Base-by-base conservation (phyloP, 1,140 invertebrate species). In the Bombyx mandarina region DNA sequence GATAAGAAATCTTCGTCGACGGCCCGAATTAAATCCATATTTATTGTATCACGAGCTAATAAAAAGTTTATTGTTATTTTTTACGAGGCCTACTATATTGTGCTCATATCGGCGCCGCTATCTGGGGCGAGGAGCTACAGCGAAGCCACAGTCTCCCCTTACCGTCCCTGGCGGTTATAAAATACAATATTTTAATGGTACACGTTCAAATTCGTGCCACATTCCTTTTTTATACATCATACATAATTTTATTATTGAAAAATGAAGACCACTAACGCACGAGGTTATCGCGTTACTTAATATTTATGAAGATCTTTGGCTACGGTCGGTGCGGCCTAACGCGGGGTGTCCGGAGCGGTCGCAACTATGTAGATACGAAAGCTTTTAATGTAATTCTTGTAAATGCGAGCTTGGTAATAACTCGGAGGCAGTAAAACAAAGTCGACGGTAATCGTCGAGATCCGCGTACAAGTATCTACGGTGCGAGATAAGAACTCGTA, bases 61-160 rank as follows among this genome's bases (percentile, higher is more conserved):
- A 82, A 80, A 52, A 79, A 71, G 69, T 79, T 82, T 84, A 82
- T 80, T 73, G 76, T 77, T 75, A 69, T 69, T 80, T 82, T 81
- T 82, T 79, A 82, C 66, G 69, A 65, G 26, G 26, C 26, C 59
- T 66, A 60, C 62, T 63, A 75, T 83, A 79, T 79, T 77, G 69
- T 59, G 54, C 53, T 55, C 54, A 57, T 60, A 64, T 60, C 64
- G 60, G 43, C 43, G 54, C 48, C 47, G 55, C 54, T 54, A 60
- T 56, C 50, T 57, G 47, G 22, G 22, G 49, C 48, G 43, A 7
- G 9, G 47, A 12, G 53, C 22, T 35, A 51, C 42, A 1, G 26
- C 50, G 10, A 12, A 42, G 46, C n/a, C 26, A 35, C 8, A 9
- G 45, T 10, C 44, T 26, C 18, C 35, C 0, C 18, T 45, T 54